Conservation (phyloP, 23 tunicate genomes). For the Halocynthia aurantium region DNA sequence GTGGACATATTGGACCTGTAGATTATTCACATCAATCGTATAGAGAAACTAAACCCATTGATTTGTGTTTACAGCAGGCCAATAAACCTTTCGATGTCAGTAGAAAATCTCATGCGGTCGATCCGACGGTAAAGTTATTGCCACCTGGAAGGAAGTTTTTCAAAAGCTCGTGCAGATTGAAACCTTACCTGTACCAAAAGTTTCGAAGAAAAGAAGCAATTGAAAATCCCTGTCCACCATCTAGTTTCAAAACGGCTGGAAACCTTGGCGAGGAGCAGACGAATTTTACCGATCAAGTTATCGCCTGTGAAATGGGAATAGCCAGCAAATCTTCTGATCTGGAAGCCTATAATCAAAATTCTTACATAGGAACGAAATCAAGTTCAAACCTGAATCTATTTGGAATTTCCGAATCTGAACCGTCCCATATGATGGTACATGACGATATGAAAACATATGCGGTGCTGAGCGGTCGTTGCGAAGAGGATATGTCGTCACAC, state of each 20-base stretch:
- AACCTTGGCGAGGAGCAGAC: background rate
- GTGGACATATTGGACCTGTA: too few relatives aligned
- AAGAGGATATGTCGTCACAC: conserved; percentile 26
- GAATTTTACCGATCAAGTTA: background rate
- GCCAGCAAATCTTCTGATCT: background rate
- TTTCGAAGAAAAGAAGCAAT: too few relatives aligned
- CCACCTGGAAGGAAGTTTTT: too few relatives aligned
- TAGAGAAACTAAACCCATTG: conserved; percentile 2
- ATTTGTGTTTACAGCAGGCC: conserved; percentile 25
- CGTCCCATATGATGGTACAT: conserved; percentile 35
- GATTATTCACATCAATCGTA: too few relatives aligned
- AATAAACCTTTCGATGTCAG: too few relatives aligned
- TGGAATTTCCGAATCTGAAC: conserved; percentile 5
- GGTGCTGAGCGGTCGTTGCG: conserved; percentile 16
- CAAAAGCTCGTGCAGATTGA: too few relatives aligned
- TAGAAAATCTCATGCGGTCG: too few relatives aligned
- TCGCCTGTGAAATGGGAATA: conserved; percentile 17
- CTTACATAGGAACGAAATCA: background rate
- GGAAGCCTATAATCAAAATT: conserved; percentile 8
- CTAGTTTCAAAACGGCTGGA: too few relatives aligned
- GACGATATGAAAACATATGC: conserved; percentile 30
- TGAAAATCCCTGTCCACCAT: too few relatives aligned
- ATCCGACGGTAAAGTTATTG: too few relatives aligned
- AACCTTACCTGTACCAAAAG: too few relatives aligned
- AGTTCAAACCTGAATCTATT: conserved; percentile 2